Percentiles rank a stretch among this genome's conserved stretches.
These are phyloP conservation scores for Scytalopus superciliaris DNA, from an alignment of 2,113 vertebrate genomes.

Conservation along the genomic window DNA sequence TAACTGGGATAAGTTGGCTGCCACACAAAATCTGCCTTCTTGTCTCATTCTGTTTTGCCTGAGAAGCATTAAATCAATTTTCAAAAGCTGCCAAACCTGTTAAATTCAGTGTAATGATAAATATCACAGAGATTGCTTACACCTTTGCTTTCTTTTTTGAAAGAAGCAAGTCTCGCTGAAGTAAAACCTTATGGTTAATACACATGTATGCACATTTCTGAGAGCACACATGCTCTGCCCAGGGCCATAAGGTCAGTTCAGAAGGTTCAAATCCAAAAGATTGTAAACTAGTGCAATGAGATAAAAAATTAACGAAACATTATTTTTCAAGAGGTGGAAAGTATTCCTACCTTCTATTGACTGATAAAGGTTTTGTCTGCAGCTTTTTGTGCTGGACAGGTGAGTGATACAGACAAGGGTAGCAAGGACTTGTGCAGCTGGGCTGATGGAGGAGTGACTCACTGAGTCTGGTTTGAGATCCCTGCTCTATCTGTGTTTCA, in stretches of 20 bases:
- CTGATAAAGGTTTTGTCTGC: not conserved
- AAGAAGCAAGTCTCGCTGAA: not conserved
- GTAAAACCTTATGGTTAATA: not conserved
- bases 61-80: not conserved
- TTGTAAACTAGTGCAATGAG: fast-evolving
- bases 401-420: not conserved
- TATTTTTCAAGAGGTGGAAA: not conserved
- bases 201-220: fast-evolving
- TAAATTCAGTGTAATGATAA: not conserved
- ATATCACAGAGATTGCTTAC: not conserved
- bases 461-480: not conserved
- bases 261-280: not conserved
- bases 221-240: fast-evolving
- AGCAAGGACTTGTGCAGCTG: fast-evolving
- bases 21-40: not conserved
- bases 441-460: not conserved
- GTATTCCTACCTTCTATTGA: fast-evolving
- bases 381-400: not conserved
- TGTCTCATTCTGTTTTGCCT: not conserved
- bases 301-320: not conserved
- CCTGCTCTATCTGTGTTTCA: not conserved
- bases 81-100: not conserved
- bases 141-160: not conserved
- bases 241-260: not conserved
- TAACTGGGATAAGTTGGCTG: not conserved